Conservation (phyloP, 2,113 vertebrate species). For the Phaetusa simplex region DNA sequence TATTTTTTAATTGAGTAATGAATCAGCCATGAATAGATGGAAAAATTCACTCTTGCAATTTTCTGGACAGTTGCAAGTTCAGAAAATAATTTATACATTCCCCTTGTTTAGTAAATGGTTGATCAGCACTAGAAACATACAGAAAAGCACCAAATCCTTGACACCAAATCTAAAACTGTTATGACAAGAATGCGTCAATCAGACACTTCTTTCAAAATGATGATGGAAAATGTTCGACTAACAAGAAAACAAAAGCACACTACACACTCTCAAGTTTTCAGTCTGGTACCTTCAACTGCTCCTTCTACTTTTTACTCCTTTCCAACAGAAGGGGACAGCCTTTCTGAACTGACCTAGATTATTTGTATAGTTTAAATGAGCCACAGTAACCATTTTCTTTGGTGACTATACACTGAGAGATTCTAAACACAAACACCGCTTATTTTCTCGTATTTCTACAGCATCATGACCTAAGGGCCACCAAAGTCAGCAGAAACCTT, state of each 20-base stretch:
- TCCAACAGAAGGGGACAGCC: background rate
- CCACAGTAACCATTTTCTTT: background rate
- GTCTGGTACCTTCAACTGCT: background rate
- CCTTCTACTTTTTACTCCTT: background rate
- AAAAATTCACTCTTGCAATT: background rate
- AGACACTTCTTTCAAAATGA: background rate
- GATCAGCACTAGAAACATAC: background rate
- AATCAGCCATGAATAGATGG: background rate
- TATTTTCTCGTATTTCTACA: background rate
- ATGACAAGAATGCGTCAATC: background rate
- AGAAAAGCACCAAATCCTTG: background rate
- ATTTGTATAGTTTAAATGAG: background rate
- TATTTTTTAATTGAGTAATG: conserved; percentile 11
- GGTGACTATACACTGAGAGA: background rate
- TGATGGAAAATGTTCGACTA: no score
- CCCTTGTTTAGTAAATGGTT: background rate
- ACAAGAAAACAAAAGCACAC: background rate
- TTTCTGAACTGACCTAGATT: background rate
- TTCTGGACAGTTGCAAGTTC: background rate
- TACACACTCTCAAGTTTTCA: background rate
- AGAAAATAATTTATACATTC: background rate
- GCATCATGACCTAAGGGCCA: background rate
- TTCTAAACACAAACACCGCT: background rate
- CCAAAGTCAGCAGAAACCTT: background rate
- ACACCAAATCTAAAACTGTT: background rate